These are phyloP conservation scores for Natator depressus DNA, from an alignment of 2,113 vertebrate species.

Conservation along the genomic window DNA sequence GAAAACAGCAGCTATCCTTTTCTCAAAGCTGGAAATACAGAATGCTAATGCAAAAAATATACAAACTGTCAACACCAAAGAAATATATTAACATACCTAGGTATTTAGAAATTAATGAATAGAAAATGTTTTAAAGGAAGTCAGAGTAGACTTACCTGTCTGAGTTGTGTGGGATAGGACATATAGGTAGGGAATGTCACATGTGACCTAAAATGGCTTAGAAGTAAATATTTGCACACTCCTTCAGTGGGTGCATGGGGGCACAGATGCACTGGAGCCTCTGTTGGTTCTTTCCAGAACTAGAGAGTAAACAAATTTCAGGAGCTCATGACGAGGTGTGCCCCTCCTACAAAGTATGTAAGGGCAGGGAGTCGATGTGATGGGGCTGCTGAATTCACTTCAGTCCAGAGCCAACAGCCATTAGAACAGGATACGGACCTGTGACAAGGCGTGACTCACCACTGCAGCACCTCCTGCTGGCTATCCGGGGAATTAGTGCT, in stretches of 20 bases:
- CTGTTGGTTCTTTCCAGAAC: not conserved
- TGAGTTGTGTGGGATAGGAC: not conserved
- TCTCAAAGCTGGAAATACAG: not conserved
- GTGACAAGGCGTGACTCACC: too few species aligned
- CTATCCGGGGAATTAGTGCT: too few species aligned
- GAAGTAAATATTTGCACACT: not conserved
- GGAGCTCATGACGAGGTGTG: not conserved
- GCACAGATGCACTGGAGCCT: not conserved
- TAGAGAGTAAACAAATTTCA: not conserved
- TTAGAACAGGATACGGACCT: not conserved
- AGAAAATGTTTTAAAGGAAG: not conserved
- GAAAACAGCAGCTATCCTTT: not conserved
- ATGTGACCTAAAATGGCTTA: not conserved
- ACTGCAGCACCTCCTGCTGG: too few species aligned
- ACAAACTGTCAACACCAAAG: not conserved
- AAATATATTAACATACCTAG: not conserved
- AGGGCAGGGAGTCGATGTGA: not conserved
- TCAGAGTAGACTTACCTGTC: not conserved
- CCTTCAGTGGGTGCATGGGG: not conserved
- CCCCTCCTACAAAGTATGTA: not conserved
- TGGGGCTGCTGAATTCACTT: not conserved
- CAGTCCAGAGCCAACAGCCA: not conserved
- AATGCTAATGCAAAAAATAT: not conserved
- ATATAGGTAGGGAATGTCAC: not conserved
- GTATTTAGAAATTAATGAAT: not conserved